A percentile compares a stretch with the other conserved stretches of the same genome.
Evolutionary conservation across 2,113 vertebrate species (phyloP).

Genomic region (Micronycteris hirsuta): DNA sequence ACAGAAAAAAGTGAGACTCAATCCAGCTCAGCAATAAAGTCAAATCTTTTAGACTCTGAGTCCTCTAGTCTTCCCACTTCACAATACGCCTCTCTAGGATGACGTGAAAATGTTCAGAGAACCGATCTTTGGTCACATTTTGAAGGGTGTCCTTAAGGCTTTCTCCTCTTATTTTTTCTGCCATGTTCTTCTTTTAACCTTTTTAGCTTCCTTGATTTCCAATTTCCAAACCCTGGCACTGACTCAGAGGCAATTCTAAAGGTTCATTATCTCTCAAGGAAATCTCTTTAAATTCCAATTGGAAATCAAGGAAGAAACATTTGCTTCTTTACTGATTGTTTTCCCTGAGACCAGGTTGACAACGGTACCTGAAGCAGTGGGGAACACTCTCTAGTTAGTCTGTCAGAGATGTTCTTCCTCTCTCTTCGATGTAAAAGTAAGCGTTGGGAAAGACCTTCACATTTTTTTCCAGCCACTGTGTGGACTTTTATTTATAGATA

Average conservation of each 20-base stretch:
- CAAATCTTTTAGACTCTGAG: background rate
- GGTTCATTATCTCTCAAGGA: background rate
- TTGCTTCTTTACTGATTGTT: background rate
- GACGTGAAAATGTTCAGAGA: background rate
- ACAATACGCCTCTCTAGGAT: background rate
- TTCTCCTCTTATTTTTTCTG: background rate
- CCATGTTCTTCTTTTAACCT: background rate
- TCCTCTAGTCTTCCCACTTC: background rate
- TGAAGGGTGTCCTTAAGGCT: background rate
- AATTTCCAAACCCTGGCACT: background rate
- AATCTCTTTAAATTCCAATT: background rate
- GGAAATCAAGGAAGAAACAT: background rate
- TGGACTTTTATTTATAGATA: background rate
- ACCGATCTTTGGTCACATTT: background rate
- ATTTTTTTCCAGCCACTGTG: background rate
- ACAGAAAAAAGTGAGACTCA: background rate
- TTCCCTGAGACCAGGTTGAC: background rate
- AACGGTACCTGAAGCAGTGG: background rate
- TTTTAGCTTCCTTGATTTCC: too few species aligned
- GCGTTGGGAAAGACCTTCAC: background rate
- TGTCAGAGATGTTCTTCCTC: background rate
- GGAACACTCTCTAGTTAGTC: fast-evolving
- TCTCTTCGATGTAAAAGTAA: background rate
- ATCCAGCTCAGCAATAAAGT: background rate
- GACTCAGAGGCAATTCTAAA: background rate